Percentiles rank a stretch among this genome's conserved stretches.
Evolutionary conservation across 2,888 invertebrate species (phyloP).

Genomic region (Lacanobia wlatinum): DNA sequence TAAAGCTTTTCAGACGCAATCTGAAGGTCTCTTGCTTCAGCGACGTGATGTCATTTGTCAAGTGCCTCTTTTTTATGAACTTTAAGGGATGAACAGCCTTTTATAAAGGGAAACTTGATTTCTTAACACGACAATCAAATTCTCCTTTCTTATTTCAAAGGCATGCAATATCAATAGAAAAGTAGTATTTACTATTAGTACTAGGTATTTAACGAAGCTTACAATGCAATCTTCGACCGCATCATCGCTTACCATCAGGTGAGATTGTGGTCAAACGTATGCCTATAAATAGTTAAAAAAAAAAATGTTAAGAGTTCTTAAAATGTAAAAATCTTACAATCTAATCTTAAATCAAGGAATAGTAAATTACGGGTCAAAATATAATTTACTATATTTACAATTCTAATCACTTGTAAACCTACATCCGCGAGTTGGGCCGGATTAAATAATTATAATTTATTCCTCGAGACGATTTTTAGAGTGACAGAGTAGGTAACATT

Average conservation of each 20-base stretch:
- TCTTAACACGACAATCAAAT: not conserved
- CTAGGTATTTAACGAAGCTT: not conserved
- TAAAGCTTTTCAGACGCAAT: constrained; percentile 74
- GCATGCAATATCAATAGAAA: not conserved
- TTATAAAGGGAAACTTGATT: not conserved
- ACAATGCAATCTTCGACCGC: too few relatives aligned
- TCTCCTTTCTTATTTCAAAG: not conserved
- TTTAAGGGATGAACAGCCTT: not conserved
- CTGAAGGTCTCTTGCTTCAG: constrained; percentile 39
- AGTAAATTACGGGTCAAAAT: constrained; percentile 66
- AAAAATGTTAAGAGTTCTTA: not conserved
- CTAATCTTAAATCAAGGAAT: not conserved
- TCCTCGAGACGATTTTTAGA: constrained; percentile 61
- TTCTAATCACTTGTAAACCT: constrained; percentile 81
- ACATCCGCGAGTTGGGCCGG: constrained; percentile 69
- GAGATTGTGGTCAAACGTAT: too few relatives aligned
- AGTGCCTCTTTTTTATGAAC: constrained; percentile 27
- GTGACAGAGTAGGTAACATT: not conserved
- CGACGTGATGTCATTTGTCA: constrained; percentile 33
- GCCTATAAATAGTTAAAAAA: too few relatives aligned
- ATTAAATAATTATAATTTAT: constrained; percentile 84
- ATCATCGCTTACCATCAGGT: too few relatives aligned
- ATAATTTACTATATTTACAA: constrained; percentile 82
- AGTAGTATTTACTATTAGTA: too few relatives aligned
- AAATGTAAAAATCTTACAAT: not conserved